Evolutionary conservation across 2,113 vertebrate species (phyloP).

Genomic region (Butastur rufipennis): DNA sequence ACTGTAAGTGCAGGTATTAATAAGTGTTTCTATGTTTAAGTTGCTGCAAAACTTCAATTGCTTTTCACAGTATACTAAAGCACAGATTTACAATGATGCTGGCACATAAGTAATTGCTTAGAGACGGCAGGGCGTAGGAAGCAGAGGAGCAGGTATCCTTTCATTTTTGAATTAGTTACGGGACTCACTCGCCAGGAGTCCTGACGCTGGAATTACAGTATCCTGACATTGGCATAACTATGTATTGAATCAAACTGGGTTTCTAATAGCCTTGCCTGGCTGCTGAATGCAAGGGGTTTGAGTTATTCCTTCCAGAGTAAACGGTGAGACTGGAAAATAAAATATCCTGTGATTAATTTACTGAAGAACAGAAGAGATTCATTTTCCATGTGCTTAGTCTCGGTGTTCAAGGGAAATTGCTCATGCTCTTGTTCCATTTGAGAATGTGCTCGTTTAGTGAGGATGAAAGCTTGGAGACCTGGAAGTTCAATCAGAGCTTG

Average conservation of each 20-base stretch:
- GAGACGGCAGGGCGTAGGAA: slow-evolving; percentile 2
- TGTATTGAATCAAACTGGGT: slow-evolving; percentile 16
- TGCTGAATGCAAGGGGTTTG: not conserved
- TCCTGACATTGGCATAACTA: not conserved
- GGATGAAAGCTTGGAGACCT: slow-evolving; percentile 23
- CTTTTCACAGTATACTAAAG: slow-evolving; percentile 2
- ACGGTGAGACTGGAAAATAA: slow-evolving; percentile 8
- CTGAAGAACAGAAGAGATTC: slow-evolving; percentile 31
- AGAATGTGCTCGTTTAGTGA: not conserved
- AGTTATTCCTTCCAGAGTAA: slow-evolving; percentile 12
- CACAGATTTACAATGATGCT: slow-evolving; percentile 24
- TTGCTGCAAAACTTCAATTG: slow-evolving; percentile 15
- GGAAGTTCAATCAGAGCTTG: slow-evolving; percentile 8
- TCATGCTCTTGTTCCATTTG: not conserved
- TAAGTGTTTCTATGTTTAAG: slow-evolving; percentile 27
- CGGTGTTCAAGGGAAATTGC: slow-evolving; percentile 23
- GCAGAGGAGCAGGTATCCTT: slow-evolving; percentile 22
- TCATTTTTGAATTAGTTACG: slow-evolving; percentile 26
- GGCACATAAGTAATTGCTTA: slow-evolving; percentile 40
- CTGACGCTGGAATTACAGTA: not conserved
- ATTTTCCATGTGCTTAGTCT: slow-evolving; percentile 40
- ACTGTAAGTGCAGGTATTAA: not conserved
- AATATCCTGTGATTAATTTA: slow-evolving; percentile 51
- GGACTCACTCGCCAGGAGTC: not conserved
- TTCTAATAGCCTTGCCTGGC: slow-evolving; percentile 31